A percentile compares a stretch with the other conserved stretches of the same genome.
These are phyloP conservation scores for Hypena proboscidalis DNA, from an alignment of 2,888 invertebrate species.

Conservation along the genomic window DNA sequence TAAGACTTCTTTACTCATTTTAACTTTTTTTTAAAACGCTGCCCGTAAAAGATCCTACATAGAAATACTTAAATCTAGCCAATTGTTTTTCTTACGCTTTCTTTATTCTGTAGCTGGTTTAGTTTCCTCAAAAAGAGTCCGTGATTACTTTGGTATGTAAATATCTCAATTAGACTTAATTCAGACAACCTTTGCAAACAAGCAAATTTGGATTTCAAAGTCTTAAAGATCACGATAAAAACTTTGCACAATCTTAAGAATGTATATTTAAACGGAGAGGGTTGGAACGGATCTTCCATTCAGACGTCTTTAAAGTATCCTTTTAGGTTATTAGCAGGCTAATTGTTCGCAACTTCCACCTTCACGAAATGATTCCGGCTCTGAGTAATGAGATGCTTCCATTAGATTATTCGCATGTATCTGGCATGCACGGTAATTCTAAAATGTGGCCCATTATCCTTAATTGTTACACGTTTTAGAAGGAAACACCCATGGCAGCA, in stretches of 20 bases:
- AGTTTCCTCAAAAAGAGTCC: neutral
- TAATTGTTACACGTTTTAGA: neutral
- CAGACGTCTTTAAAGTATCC: conserved; percentile 11
- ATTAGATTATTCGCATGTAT: conserved; percentile 7
- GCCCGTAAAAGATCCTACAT: too few species aligned
- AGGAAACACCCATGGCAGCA: neutral
- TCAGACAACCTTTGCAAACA: conserved; percentile 1
- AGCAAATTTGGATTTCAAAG: neutral
- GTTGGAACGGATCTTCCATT: neutral
- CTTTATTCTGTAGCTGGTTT: too few species aligned
- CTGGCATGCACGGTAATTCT: neutral
- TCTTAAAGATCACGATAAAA: neutral
- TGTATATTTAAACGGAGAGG: neutral
- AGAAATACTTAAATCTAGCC: too few species aligned
- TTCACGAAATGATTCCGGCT: conserved; percentile 30
- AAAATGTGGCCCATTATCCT: neutral
- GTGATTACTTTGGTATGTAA: conserved; percentile 3
- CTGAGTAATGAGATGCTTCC: conserved; percentile 26
- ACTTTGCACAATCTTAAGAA: neutral
- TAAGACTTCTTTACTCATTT: conserved; percentile 19
- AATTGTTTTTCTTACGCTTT: too few species aligned
- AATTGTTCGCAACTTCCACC: conserved; percentile 28
- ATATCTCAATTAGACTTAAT: conserved; percentile 11
- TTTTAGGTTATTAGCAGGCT: conserved; percentile 26
- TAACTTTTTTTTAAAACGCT: too few species aligned